Evolutionary conservation across 2,888 invertebrate genomes (phyloP).

Genomic region (Leucophenga maculata): DNA sequence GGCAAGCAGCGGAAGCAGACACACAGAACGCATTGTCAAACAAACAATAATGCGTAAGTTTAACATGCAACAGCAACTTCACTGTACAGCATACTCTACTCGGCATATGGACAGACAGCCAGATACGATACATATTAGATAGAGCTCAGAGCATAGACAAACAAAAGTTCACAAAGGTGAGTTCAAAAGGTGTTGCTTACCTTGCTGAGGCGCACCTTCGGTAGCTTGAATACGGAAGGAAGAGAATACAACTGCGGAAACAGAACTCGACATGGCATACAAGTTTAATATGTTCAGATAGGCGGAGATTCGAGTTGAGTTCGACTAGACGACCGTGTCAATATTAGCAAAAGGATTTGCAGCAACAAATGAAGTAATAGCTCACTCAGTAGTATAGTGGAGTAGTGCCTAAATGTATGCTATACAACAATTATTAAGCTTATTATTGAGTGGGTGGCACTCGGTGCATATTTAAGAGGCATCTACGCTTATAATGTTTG

Average conservation of each 20-base stretch:
- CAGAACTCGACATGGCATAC: background rate
- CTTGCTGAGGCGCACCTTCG: background rate
- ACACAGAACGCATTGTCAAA: slow-evolving; percentile 10
- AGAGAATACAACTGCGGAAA: background rate
- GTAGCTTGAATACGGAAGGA: background rate
- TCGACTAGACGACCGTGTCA: slow-evolving; percentile 11
- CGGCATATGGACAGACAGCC: background rate
- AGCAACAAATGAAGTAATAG: background rate
- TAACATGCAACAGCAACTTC: slow-evolving; percentile 3
- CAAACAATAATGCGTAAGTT: slow-evolving; percentile 24
- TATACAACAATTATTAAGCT: slow-evolving; percentile 14
- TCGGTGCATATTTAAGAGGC: background rate
- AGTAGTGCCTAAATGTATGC: background rate
- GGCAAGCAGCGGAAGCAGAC: background rate
- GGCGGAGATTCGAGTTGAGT: background rate
- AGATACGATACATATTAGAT: background rate
- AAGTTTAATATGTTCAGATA: background rate
- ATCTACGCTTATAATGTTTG: too few relatives aligned
- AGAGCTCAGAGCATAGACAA: background rate
- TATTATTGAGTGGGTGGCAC: slow-evolving; percentile 9
- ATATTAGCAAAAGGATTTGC: slow-evolving; percentile 15
- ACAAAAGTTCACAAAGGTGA: slow-evolving; percentile 18
- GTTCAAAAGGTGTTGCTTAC: slow-evolving; percentile 2
- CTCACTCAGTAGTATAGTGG: too few relatives aligned
- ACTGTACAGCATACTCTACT: background rate